Evolutionary conservation across 1,140 invertebrate species (phyloP).

Genomic region (Anthonomus grandis): DNA sequence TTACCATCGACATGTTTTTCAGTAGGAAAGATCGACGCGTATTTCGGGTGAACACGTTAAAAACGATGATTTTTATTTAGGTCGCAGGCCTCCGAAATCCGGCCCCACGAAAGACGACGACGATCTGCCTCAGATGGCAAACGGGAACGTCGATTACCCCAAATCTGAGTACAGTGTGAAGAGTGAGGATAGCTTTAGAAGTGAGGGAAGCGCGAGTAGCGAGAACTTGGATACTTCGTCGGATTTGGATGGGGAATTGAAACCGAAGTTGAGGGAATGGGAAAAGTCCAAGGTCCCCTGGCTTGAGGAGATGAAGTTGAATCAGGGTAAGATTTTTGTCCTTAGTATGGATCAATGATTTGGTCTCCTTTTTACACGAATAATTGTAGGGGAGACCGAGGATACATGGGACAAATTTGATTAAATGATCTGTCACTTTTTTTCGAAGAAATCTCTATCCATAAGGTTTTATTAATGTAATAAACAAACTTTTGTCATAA

Average conservation of each 20-base stretch:
- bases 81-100: conserved; percentile 58
- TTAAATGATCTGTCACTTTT: no score
- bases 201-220: conserved; percentile 16
- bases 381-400: no score
- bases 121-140: conserved; percentile 47
- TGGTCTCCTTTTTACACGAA: no score
- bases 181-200: conserved; percentile 18
- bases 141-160: conserved; percentile 50
- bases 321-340: conserved; percentile 53
- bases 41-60: background rate
- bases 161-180: conserved; percentile 14
- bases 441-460: no score
- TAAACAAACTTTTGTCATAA: no score
- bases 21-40: no score
- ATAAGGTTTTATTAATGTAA: no score
- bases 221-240: conserved; percentile 20
- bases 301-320: conserved; percentile 65
- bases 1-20: no score
- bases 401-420: no score
- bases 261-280: conserved; percentile 54
- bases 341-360: no score
- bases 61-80: conserved; percentile 36
- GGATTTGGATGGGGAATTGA: conserved; percentile 45
- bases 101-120: conserved; percentile 49
- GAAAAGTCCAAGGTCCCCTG: conserved; percentile 64